phyloP scores from a whole-genome alignment of 2,797 vertebrate genomes.

The Poeciliopsis paucimaculata region DNA sequence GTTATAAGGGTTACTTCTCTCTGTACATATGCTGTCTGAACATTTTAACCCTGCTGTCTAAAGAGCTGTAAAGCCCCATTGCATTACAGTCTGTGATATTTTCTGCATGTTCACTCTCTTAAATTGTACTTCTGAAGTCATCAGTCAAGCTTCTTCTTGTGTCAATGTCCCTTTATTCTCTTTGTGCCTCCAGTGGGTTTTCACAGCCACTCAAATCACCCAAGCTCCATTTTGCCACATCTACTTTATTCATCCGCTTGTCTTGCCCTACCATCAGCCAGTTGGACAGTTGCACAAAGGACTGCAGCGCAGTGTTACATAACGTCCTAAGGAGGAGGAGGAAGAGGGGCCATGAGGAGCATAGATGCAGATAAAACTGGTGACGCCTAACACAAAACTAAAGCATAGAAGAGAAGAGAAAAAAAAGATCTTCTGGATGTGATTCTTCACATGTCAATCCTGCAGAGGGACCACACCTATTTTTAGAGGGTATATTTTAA shows the following conservation, averaged over 20 bases:
- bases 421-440: conserved; percentile 46
- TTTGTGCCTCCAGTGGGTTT: conserved; percentile 51
- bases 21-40: conserved; percentile 6
- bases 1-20: conserved; percentile 12
- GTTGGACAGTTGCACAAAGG: conserved; percentile 62
- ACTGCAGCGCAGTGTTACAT: conserved; percentile 75
- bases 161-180: conserved; percentile 28
- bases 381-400: conserved; percentile 40
- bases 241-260: conserved; percentile 65
- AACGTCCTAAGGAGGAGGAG: conserved; percentile 60
- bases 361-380: conserved; percentile 64
- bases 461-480: conserved; percentile 64
- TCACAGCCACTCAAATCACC: conserved; percentile 66
- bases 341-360: conserved; percentile 46
- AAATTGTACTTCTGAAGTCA: conserved; percentile 33
- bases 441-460: conserved; percentile 15
- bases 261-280: conserved; percentile 55
- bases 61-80: not conserved
- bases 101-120: not conserved
- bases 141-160: conserved; percentile 11
- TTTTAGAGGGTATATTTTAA: conserved; percentile 24
- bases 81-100: conserved; percentile 12
- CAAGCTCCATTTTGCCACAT: conserved; percentile 66
- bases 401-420: conserved; percentile 10
- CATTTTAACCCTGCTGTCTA: conserved; percentile 4